Conservation (phyloP, 2,888 invertebrate species). For the Melitaea athalia region DNA sequence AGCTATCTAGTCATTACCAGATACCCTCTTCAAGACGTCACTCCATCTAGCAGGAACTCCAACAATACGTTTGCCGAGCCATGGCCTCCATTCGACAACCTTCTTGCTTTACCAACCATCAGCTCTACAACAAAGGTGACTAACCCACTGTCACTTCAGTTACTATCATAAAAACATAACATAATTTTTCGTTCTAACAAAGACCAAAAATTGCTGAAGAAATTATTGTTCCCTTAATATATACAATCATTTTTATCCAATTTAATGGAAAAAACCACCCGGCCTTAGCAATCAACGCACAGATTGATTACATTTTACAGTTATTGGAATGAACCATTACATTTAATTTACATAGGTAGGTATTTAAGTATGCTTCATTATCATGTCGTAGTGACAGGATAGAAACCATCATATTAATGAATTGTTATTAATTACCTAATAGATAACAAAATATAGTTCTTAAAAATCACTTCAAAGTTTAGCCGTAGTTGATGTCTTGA, state of each 20-base stretch:
- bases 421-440: not conserved
- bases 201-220: not conserved
- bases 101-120: too few relatives aligned
- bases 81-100: too few relatives aligned
- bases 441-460: not conserved
- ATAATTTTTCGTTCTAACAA: too few relatives aligned
- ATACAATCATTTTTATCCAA: not conserved
- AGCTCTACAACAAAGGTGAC: too few relatives aligned
- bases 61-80: too few relatives aligned
- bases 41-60: too few relatives aligned
- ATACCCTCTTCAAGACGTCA: too few relatives aligned
- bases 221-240: not conserved
- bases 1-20: too few relatives aligned
- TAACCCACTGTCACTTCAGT: too few relatives aligned
- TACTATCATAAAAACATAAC: too few relatives aligned
- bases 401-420: not conserved
- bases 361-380: not conserved
- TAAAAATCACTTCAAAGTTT: not conserved
- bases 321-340: not conserved
- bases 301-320: constrained; percentile 6
- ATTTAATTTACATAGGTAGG: constrained; percentile 1
- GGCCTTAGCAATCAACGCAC: not conserved
- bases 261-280: constrained; percentile 5
- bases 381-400: not conserved
- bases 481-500: too few relatives aligned